Conservation (phyloP, 2,797 vertebrate genomes). For the Sylvilagus floridanus region DNA sequence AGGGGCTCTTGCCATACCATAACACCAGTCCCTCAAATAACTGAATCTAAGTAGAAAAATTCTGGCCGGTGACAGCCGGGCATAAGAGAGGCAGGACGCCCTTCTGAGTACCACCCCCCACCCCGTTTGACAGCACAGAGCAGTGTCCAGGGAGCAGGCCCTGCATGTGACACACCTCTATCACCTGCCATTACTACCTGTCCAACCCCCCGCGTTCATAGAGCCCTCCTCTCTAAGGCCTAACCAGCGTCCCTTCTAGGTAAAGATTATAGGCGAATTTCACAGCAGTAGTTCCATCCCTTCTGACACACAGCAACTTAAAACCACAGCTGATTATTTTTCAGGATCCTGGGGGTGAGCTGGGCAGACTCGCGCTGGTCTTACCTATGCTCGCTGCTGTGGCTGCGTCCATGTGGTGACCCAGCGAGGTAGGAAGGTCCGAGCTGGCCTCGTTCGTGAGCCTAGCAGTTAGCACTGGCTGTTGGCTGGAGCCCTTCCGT, state of each 20-base stretch:
- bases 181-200: neutral
- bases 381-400: neutral
- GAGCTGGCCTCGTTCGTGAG: neutral
- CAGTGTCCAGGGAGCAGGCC: neutral
- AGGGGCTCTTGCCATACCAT: too few species aligned
- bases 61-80: neutral
- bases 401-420: neutral
- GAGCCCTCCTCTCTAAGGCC: neutral
- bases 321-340: neutral
- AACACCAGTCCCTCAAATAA: too few species aligned
- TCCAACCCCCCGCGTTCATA: neutral
- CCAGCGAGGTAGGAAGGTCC: neutral
- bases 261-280: neutral
- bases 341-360: neutral
- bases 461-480: neutral
- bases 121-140: neutral
- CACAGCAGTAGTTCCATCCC: neutral
- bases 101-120: neutral
- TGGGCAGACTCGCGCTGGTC: neutral
- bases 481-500: neutral
- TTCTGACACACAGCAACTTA: neutral
- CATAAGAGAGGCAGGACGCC: neutral
- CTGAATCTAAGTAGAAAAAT: neutral
- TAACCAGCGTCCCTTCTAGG: neutral
- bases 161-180: fast-evolving